Evolutionary conservation across 2,888 invertebrate species (phyloP).

Genomic region (Drosophila picticornis): DNA sequence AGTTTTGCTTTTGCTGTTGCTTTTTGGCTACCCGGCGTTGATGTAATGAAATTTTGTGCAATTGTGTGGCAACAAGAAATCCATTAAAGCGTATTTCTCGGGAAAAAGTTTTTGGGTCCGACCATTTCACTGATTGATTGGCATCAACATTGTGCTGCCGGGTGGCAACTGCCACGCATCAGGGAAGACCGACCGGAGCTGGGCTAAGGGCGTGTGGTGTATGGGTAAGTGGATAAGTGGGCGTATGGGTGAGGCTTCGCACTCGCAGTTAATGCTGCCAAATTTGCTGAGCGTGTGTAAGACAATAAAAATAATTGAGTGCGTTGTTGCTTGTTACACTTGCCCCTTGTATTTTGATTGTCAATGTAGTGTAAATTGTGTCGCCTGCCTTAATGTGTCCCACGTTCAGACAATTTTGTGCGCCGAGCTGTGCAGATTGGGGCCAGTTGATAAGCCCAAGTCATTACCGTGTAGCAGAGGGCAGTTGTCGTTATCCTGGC

Average conservation of each 20-base stretch:
- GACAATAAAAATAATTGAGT: conserved; percentile 80
- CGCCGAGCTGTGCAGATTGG: conserved; percentile 65
- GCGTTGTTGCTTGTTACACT: conserved; percentile 64
- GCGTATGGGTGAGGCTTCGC: conserved; percentile 10
- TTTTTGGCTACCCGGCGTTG: conserved; percentile 54
- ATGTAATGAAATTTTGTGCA: conserved; percentile 77
- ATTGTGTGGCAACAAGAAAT: conserved; percentile 70
- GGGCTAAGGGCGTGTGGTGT: not conserved
- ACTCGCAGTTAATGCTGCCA: conserved; percentile 66
- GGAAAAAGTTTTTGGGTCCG: conserved; percentile 63
- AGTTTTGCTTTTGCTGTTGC: conserved; percentile 25
- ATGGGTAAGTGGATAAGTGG: conserved; percentile 1
- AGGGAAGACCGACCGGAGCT: not conserved
- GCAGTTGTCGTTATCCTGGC: conserved; percentile 41
- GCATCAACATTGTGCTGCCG: conserved; percentile 66
- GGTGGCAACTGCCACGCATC: conserved; percentile 15
- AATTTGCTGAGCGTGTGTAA: conserved; percentile 78
- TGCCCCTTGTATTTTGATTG: conserved; percentile 53
- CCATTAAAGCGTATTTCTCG: conserved; percentile 75
- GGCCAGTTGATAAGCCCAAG: conserved; percentile 69
- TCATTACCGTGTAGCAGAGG: conserved; percentile 70
- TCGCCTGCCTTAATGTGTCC: conserved; percentile 42
- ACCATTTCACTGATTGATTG: conserved; percentile 78
- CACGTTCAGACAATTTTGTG: conserved; percentile 49
- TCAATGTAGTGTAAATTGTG: conserved; percentile 78